These are phyloP conservation scores for Dasypolia templi DNA, from an alignment of 2,888 invertebrate genomes.

Conservation along the genomic window DNA sequence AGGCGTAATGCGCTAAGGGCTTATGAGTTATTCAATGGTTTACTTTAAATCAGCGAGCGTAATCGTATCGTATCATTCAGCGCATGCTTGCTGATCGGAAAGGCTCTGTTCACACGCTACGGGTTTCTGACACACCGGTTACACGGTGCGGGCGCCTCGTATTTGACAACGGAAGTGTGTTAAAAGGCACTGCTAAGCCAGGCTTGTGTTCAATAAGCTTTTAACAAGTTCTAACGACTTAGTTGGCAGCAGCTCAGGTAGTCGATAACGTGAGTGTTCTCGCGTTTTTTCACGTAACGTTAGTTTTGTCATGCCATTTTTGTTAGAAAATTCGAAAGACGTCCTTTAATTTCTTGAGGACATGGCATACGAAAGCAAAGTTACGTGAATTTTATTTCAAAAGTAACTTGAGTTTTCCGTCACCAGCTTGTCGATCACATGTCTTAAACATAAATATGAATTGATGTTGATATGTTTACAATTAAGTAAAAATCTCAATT, in stretches of 20 bases:
- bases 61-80: not conserved
- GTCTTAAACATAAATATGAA: not conserved
- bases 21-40: too few relatives aligned
- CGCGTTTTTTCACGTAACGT: not conserved
- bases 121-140: not conserved
- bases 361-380: too few relatives aligned
- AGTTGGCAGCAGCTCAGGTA: not conserved
- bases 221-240: not conserved
- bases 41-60: not conserved
- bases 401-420: not conserved
- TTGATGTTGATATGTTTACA: not conserved
- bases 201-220: not conserved
- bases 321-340: not conserved
- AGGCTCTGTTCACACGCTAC: not conserved
- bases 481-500: not conserved
- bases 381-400: not conserved
- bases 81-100: not conserved
- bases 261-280: not conserved
- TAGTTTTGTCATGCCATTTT: not conserved
- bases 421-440: not conserved
- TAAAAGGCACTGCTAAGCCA: not conserved
- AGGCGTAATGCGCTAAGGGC: too few relatives aligned
- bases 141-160: not conserved
- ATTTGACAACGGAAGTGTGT: slow-evolving; percentile 1
- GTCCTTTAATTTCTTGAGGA: too few relatives aligned